Evolutionary conservation across 2,888 invertebrate species (phyloP).

Genomic region (Dichetophora obliterata): DNA sequence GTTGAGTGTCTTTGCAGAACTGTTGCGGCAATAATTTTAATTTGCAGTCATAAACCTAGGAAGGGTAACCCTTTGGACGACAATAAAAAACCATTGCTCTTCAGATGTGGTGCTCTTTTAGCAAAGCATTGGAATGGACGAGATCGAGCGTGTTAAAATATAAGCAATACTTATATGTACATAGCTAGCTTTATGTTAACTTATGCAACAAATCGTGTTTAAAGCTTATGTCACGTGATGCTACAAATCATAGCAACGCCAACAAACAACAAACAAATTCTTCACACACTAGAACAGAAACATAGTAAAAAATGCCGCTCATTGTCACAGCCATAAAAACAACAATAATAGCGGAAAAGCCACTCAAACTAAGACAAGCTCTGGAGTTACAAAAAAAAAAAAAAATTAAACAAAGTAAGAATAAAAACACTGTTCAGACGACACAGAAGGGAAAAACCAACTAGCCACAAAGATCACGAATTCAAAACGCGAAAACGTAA

Average conservation of each 20-base stretch:
- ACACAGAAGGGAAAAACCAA: not conserved
- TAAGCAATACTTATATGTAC: not conserved
- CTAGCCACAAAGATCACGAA: slow-evolving; percentile 61
- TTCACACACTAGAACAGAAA: slow-evolving; percentile 8
- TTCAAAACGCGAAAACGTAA: slow-evolving; percentile 38
- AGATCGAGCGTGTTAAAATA: not conserved
- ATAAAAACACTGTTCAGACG: slow-evolving; percentile 11
- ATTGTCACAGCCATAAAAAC: slow-evolving; percentile 41
- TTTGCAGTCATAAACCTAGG: not conserved
- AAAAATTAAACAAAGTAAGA: slow-evolving; percentile 8
- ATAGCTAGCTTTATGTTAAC: not conserved
- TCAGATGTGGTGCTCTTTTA: not conserved
- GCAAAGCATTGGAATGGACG: not conserved
- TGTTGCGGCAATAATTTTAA: slow-evolving; percentile 24
- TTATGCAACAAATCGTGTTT: slow-evolving; percentile 63
- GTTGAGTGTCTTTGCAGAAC: not conserved
- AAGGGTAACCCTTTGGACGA: not conserved
- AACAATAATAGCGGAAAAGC: slow-evolving; percentile 34
- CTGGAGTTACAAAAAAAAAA: not conserved
- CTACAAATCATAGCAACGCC: slow-evolving; percentile 65
- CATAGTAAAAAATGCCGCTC: slow-evolving; percentile 43
- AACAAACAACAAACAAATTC: slow-evolving; percentile 19
- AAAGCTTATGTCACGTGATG: slow-evolving; percentile 69
- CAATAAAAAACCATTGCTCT: not conserved
- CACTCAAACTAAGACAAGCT: slow-evolving; percentile 9